A percentile compares a stretch with the other conserved stretches of the same genome.
phyloP scores from a whole-genome alignment of 2,888 invertebrate genomes.

The Miltochrista miniata region DNA sequence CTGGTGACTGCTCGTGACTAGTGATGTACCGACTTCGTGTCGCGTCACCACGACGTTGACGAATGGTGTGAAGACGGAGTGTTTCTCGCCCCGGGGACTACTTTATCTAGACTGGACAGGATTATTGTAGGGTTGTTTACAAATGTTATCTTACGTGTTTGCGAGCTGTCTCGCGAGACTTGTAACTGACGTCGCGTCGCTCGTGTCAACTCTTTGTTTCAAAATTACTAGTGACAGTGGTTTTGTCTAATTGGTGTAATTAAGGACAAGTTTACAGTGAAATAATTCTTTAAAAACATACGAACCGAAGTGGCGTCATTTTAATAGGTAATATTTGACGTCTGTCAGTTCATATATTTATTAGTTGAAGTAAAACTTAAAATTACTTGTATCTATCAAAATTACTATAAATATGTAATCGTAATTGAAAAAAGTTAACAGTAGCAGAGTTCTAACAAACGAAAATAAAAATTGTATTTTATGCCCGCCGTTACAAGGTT shows the following conservation, averaged over 20 bases:
- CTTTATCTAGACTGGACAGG: slow-evolving; percentile 38
- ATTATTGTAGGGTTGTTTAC: slow-evolving; percentile 37
- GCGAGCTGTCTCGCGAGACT: slow-evolving; percentile 23
- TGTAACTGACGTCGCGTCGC: slow-evolving; percentile 1
- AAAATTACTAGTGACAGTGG: slow-evolving; percentile 5
- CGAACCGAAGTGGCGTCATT: too few relatives aligned
- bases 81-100: slow-evolving; percentile 21
- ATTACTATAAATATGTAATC: too few relatives aligned
- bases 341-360: too few relatives aligned
- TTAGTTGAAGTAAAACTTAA: too few relatives aligned
- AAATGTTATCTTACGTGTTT: slow-evolving; percentile 35
- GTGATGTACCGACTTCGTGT: slow-evolving; percentile 10
- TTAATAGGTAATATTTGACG: too few relatives aligned
- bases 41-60: slow-evolving; percentile 31
- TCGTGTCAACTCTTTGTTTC: background rate
- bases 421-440: too few relatives aligned
- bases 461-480: too few relatives aligned
- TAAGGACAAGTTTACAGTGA: too few relatives aligned
- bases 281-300: too few relatives aligned
- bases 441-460: too few relatives aligned
- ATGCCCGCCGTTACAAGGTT: too few relatives aligned
- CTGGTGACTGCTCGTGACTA: background rate
- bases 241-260: background rate
- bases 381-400: too few relatives aligned
- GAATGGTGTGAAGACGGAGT: slow-evolving; percentile 36